Evolutionary conservation across 2,797 vertebrate genomes (phyloP), one percentile per base, ranked within the genome.

Genomic region (Sebastes trivittatus): DNA sequence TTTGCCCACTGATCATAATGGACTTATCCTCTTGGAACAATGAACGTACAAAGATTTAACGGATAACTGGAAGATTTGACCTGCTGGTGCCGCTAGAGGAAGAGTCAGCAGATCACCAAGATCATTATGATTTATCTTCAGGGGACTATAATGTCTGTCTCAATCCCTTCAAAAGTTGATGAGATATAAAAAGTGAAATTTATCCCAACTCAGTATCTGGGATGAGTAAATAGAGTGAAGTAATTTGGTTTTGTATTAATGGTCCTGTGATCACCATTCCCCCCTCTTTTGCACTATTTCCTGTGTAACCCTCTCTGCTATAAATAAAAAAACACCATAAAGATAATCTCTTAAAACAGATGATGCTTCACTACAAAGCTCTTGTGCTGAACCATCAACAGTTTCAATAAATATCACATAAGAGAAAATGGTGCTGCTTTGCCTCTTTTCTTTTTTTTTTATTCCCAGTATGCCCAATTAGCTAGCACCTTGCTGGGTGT

Each of bases 381-480:
- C 56, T 71, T 86, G 86, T 83, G 79, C 64, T 72, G 59, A 87
- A 86, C 83, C 83, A 82, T 87, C 88, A 86, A 84, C 84, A 78
- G 25, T 90, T 88, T 87, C 78, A 88, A 72, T 87, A 88, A 88
- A 81, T 83, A 84, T 87, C 90, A 87, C 69, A 83, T 76, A 42
- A 91, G 77, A 90, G 73, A 68, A 77, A 83, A 82, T 68, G 82
- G 59, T 82, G 65, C 75, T 25, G 81, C 70, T 78, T 83, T 23
- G 23, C 23, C 23, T 23, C 23, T 23, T 23, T 23, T 49, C 34
- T 62, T 38, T 54, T 55, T 74, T 82, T 82, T 82, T 81, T 83
- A 85, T 75, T 89, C 83, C 86, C 83, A 87, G 80, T 81, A 66
- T 80, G 68, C 67, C 87, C 86, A 93, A 93, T 90, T 92, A 93